Evolutionary conservation across 1,140 invertebrate genomes (phyloP).

Genomic region (Meloidogyne exigua): DNA sequence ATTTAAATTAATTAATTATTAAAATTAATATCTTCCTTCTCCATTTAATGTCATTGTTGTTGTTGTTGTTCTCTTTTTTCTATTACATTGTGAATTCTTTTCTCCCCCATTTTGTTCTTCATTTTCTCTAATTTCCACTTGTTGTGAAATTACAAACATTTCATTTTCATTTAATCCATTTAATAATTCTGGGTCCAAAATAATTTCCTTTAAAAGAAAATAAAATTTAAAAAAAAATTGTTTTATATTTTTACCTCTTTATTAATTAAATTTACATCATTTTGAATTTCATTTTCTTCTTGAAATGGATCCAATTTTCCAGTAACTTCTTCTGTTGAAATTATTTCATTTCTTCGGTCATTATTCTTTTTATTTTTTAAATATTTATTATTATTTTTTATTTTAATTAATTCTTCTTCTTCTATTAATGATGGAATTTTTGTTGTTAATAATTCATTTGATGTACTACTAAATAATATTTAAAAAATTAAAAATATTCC

Average conservation of each 20-base stretch:
- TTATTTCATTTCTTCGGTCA: slow-evolving; percentile 6
- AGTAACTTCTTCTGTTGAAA: background rate
- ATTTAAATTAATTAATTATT: too few relatives aligned
- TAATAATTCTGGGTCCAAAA: slow-evolving; percentile 8
- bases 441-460: slow-evolving; percentile 6
- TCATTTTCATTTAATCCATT: slow-evolving; percentile 6
- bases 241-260: background rate
- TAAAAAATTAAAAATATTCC: too few relatives aligned
- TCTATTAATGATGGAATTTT: background rate
- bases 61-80: slow-evolving; percentile 9
- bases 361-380: background rate
- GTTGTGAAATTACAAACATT: slow-evolving; percentile 11
- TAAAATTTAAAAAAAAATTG: background rate
- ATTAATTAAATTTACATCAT: slow-evolving; percentile 9
- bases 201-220: slow-evolving; percentile 3
- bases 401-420: slow-evolving; percentile 6
- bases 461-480: background rate
- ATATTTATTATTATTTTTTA: background rate
- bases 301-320: slow-evolving; percentile 11
- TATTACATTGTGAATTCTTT: background rate
- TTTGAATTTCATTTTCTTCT: slow-evolving; percentile 13
- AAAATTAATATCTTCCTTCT: background rate
- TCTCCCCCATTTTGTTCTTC: background rate
- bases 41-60: slow-evolving; percentile 8
- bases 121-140: slow-evolving; percentile 13